Base-by-base conservation (phyloP, 2,888 invertebrate genomes). In the Epistrophella euchroma region DNA sequence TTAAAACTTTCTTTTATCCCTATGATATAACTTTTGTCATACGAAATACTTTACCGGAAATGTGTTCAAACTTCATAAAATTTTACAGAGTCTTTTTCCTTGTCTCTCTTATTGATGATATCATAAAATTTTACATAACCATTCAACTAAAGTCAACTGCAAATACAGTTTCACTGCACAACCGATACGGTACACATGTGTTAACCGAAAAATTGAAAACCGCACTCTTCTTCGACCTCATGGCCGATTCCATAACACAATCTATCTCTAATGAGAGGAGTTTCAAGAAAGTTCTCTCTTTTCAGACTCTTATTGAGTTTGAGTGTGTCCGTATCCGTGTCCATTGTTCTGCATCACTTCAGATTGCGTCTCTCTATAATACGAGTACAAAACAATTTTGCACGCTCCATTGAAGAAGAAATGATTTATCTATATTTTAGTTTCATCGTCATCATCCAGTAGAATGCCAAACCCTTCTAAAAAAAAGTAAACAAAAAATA, bases 341-440 rank as follows among this genome's bases (percentile, higher is more conserved):
- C 15, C 55, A 55, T 19, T 58, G 86, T 86, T 86, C 82, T 86
- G 86, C 86, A 77, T 86, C 82, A 60, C 40, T 86, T 86, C 55
- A 86, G 81, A 77, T 78, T 85, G 58, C 79, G 71, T 79, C 74
- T 66, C 62, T 52, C 66, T 40, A n/a, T 40, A 22, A 19, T 35
- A 43, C n/a, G n/a, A n/a, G 19, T 35, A 68, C 40, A 70, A 75
- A 80, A 71, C 62, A 71, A 87, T 85, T 79, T 70, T 76, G 76
- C 84, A 84, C 87, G 84, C 83, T 87, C 79, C 83, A 87, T 84
- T 87, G 87, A 84, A 73, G 79, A 80, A 76, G 75, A 87, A 87
- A 84, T 87, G 83, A 84, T 87, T 87, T 87, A 84, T 84, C 84
- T 80, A 70, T 70, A 62, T 71, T 55, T 73, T 47, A 62, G 70